Base-by-base conservation (phyloP, 2,888 invertebrate species). In the Chloromyia formosa region DNA sequence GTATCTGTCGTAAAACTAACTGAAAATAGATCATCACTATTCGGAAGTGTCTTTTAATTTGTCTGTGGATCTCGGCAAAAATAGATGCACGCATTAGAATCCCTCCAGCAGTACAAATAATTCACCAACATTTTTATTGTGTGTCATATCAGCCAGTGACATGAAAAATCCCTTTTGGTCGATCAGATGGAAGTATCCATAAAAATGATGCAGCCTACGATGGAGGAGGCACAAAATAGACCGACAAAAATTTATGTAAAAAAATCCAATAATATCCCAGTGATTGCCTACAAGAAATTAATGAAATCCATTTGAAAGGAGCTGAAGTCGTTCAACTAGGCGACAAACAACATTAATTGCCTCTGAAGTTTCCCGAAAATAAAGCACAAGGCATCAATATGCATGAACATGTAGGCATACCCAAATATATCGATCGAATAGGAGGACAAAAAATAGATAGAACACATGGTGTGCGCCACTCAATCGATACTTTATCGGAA, bases 401-500 rank as follows among this genome's bases (percentile, higher is more conserved):
- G n/a, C n/a, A n/a, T n/a, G n/a, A n/a, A n/a, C n/a, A n/a, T n/a
- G n/a, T n/a, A n/a, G n/a, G n/a, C n/a, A n/a, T n/a, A n/a, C n/a
- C n/a, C n/a, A n/a, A n/a, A n/a, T n/a, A n/a, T n/a, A n/a, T n/a
- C n/a, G n/a, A n/a, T n/a, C n/a, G n/a, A n/a, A n/a, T n/a, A n/a
- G n/a, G n/a, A n/a, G n/a, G n/a, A n/a, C n/a, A n/a, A n/a, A n/a
- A n/a, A n/a, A n/a, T n/a, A n/a, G n/a, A n/a, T n/a, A 35, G 16
- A 49, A 49, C 45, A 14, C 5, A 20, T 1, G 16, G 22, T 49
- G 22, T 49, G 49, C 49, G 66, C 66, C 66, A 66, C 66, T 49
- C 42, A 66, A 66, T 66, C 66, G 49, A 66, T 66, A 42, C 66
- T 66, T 49, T 66, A 66, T 66, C 66, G 66, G n/a, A 66, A 16